Evolutionary conservation across 2,113 vertebrate species (phyloP).

Genomic region (Spea bombifrons): DNA sequence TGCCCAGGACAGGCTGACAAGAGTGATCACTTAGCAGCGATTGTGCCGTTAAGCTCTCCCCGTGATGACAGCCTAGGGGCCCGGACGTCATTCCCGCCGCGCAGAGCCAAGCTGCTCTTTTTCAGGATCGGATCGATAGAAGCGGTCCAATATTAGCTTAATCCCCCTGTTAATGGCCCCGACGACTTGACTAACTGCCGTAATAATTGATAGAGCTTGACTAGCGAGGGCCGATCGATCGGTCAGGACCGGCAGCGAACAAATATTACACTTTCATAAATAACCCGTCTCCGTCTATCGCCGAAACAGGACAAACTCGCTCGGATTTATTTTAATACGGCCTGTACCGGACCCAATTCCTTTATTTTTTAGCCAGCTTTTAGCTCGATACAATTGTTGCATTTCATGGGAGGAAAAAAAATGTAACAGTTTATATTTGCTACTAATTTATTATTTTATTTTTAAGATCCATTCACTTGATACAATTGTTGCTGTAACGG

Average conservation of each 20-base stretch:
- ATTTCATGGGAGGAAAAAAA: too few relatives aligned
- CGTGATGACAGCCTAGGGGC: slow-evolving; percentile 50
- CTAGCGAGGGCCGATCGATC: slow-evolving; percentile 77
- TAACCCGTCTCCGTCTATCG: slow-evolving; percentile 57
- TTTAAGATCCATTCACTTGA: too few relatives aligned
- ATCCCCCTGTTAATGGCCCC: slow-evolving; percentile 62
- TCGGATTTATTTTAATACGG: not conserved
- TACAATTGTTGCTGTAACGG: too few relatives aligned
- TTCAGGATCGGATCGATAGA: slow-evolving; percentile 57
- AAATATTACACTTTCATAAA: slow-evolving; percentile 71
- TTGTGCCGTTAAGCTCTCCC: slow-evolving; percentile 13
- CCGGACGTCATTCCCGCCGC: slow-evolving; percentile 26
- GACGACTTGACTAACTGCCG: slow-evolving; percentile 82
- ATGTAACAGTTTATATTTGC: too few relatives aligned
- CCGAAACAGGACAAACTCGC: slow-evolving; percentile 4
- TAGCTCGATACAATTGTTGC: too few relatives aligned
- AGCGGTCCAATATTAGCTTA: slow-evolving; percentile 63
- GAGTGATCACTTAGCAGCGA: slow-evolving; percentile 10
- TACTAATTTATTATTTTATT: too few relatives aligned
- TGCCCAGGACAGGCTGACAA: slow-evolving; percentile 27
- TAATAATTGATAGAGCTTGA: slow-evolving; percentile 86
- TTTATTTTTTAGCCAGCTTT: too few relatives aligned
- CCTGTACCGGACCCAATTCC: too few relatives aligned
- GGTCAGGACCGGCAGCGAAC: slow-evolving; percentile 72
- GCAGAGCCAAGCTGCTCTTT: slow-evolving; percentile 25